Conservation (phyloP, 1,140 invertebrate genomes). For the Apis mellifera region DNA sequence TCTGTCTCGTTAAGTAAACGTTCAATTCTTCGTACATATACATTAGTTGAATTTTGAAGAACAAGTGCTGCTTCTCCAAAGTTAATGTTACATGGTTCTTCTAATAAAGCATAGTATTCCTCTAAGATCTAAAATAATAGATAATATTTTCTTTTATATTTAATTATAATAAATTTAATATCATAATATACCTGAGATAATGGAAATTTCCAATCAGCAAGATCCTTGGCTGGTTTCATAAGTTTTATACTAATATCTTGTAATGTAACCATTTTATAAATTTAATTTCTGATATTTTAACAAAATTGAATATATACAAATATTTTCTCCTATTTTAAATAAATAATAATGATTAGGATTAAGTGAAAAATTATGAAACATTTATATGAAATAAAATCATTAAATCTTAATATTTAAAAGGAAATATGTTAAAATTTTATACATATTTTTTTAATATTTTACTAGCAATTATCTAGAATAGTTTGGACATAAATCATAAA, state of each 20-base stretch:
- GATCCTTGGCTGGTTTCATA: conserved; percentile 73
- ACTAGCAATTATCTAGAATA: background rate
- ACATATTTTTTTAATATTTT: background rate
- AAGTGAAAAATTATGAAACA: background rate
- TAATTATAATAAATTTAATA: background rate
- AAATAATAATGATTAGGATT: background rate
- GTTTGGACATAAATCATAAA: background rate
- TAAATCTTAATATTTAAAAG: background rate
- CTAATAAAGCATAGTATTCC: conserved; percentile 68
- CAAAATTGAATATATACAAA: background rate
- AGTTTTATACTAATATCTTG: conserved; percentile 70
- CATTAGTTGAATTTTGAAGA: conserved; percentile 75
- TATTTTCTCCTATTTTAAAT: background rate
- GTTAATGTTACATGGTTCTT: conserved; percentile 65
- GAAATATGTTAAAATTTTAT: background rate
- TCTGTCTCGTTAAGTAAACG: conserved; percentile 66
- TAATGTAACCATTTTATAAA: conserved; percentile 62
- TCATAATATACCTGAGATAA: conserved; percentile 68
- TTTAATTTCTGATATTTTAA: background rate
- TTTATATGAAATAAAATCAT: background rate
- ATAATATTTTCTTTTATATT: background rate
- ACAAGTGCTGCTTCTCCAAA: conserved; percentile 75
- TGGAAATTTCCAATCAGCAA: conserved; percentile 75
- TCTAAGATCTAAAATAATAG: conserved; percentile 69
- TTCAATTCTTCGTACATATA: conserved; percentile 74